phyloP scores from a whole-genome alignment of 2,797 vertebrate species.

The Corythornis leucogaster region DNA sequence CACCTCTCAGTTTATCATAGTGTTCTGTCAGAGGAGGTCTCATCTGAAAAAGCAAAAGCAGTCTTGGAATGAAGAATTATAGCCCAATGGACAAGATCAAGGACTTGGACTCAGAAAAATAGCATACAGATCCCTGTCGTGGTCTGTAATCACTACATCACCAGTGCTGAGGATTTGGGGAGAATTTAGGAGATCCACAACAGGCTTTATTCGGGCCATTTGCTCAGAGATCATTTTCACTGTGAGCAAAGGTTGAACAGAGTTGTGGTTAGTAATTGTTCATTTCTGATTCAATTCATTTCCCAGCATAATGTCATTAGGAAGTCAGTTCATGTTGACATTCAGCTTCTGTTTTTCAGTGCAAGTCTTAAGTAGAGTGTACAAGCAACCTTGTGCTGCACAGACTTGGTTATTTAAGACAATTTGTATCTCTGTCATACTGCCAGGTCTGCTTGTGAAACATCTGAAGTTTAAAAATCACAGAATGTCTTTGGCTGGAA shows the following conservation, averaged over 20 bases:
- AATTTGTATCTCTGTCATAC: background rate
- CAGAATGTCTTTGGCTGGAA: too few relatives aligned
- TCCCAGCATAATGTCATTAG: background rate
- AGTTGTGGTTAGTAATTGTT: background rate
- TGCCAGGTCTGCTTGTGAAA: background rate
- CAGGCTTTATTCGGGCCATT: background rate
- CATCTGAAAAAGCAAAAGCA: background rate
- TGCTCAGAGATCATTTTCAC: background rate
- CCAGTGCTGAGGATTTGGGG: fast-evolving
- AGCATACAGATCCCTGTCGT: background rate
- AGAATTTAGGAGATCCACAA: background rate
- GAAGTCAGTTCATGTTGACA: background rate
- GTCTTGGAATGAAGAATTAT: background rate
- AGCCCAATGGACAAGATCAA: background rate
- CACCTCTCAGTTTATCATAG: background rate
- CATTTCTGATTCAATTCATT: background rate
- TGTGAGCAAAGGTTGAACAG: background rate
- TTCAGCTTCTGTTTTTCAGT: background rate
- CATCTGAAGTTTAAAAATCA: background rate
- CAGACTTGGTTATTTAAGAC: background rate
- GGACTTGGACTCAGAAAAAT: background rate
- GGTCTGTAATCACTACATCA: background rate
- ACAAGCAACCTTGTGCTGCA: background rate
- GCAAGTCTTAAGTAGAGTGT: background rate
- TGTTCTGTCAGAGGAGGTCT: background rate